A percentile compares a stretch with the other conserved stretches of the same genome.
phyloP scores from a whole-genome alignment of 1,140 invertebrate species.

The Lucilia cuprina region DNA sequence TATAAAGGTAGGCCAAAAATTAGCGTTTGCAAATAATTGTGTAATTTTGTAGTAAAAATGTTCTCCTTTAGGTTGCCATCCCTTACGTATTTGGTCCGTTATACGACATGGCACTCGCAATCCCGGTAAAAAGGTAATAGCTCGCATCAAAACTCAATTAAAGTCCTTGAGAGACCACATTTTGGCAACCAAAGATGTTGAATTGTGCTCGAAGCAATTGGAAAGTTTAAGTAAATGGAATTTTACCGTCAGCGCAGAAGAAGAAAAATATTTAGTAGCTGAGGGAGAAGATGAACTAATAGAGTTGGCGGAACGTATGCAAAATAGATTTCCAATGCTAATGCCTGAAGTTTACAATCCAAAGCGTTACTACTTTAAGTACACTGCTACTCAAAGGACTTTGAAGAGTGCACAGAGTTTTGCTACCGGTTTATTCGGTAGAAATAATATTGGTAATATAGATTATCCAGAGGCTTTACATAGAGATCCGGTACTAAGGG shows the following conservation, averaged over 20 bases:
- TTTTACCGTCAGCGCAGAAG: constrained; percentile 54
- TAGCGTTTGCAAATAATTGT: neutral
- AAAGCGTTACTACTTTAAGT: constrained; percentile 72
- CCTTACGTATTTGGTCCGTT: constrained; percentile 71
- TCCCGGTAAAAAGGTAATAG: constrained; percentile 67
- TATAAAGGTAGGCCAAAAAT: constrained; percentile 64
- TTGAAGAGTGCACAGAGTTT: constrained; percentile 77
- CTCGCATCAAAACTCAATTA: constrained; percentile 64
- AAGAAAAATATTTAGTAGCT: constrained; percentile 66
- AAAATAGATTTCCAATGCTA: constrained; percentile 69
- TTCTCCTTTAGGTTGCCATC: constrained; percentile 66
- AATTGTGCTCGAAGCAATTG: constrained; percentile 57
- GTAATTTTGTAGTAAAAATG: constrained; percentile 9
- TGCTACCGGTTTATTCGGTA: constrained; percentile 75
- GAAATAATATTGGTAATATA: constrained; percentile 67
- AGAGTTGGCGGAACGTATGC: constrained; percentile 71
- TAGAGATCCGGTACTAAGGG: constrained; percentile 75
- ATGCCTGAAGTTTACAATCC: constrained; percentile 68
- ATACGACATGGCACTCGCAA: constrained; percentile 74
- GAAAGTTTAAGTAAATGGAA: constrained; percentile 66
- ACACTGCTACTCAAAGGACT: constrained; percentile 77
- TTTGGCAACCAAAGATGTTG: constrained; percentile 50
- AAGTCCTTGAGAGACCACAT: constrained; percentile 64
- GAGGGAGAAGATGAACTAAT: constrained; percentile 75
- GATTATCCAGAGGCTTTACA: constrained; percentile 69